phyloP scores from a whole-genome alignment of 2,888 invertebrate genomes.

The Taenaris catops region DNA sequence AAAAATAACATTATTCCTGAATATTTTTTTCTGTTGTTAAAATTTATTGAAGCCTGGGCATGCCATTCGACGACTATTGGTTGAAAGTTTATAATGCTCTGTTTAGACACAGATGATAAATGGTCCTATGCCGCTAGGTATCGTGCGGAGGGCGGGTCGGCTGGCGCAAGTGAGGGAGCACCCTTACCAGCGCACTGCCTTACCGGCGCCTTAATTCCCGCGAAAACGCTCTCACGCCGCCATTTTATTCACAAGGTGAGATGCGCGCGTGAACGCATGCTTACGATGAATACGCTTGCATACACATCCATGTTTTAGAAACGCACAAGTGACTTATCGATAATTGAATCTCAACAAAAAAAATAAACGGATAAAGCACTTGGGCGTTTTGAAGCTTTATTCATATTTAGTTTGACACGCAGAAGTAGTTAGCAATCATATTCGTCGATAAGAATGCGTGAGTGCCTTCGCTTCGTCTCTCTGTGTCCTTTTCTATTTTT shows the following conservation, averaged over 20 bases:
- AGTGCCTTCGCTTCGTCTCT: constrained; percentile 68
- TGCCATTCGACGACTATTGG: constrained; percentile 25
- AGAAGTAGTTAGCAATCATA: constrained; percentile 22
- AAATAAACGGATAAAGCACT: constrained; percentile 19
- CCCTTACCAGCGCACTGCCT: constrained; percentile 95
- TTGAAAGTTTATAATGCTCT: constrained; percentile 28
- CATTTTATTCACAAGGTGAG: constrained; percentile 79
- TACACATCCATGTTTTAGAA: constrained; percentile 10
- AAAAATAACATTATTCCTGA: no score
- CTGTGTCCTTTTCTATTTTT: constrained; percentile 63
- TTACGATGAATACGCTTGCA: constrained; percentile 52
- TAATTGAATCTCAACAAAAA: constrained; percentile 15
- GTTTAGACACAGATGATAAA: constrained; percentile 56
- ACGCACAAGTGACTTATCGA: constrained; percentile 9
- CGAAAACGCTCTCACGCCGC: constrained; percentile 72
- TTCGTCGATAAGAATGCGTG: constrained; percentile 56
- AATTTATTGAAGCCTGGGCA: constrained; percentile 21
- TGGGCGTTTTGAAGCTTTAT: constrained; percentile 29
- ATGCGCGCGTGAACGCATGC: constrained; percentile 63
- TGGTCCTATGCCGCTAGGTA: constrained; percentile 83
- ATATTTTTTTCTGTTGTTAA: no score
- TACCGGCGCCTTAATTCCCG: constrained; percentile 86
- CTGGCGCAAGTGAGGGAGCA: constrained; percentile 96
- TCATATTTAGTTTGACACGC: constrained; percentile 3
- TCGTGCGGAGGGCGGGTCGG: constrained; percentile 92